Percentiles rank a stretch among this genome's conserved stretches.
Evolutionary conservation across 2,888 invertebrate species (phyloP).

Genomic region (Harmothoe impar): DNA sequence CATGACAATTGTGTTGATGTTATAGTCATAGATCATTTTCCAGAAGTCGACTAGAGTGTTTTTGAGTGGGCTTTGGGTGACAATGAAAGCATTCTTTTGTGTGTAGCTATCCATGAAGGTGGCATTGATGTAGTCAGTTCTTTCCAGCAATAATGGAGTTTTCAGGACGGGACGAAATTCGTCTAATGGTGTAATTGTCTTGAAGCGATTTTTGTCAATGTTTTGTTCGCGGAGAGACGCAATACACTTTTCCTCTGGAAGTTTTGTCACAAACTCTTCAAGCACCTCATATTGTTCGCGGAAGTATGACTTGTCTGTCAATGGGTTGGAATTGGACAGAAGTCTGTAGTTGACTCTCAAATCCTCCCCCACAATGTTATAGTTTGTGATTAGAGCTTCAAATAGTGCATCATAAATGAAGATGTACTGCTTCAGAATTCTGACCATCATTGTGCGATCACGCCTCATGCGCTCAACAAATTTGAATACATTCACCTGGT

Average conservation of each 20-base stretch:
- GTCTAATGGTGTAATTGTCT: slow-evolving; percentile 78
- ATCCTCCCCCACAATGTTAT: slow-evolving; percentile 76
- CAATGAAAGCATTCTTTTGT: slow-evolving; percentile 76
- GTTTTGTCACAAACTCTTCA: slow-evolving; percentile 74
- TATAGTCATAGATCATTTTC: slow-evolving; percentile 81
- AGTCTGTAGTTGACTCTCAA: slow-evolving; percentile 75
- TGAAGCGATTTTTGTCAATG: slow-evolving; percentile 78
- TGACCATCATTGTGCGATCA: slow-evolving; percentile 80
- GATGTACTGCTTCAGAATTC: slow-evolving; percentile 81
- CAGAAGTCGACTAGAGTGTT: slow-evolving; percentile 82
- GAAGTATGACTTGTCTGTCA: slow-evolving; percentile 76
- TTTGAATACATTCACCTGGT: slow-evolving; percentile 79
- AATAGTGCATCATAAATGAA: slow-evolving; percentile 82
- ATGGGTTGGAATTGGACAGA: slow-evolving; percentile 70
- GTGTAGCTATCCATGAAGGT: slow-evolving; percentile 80
- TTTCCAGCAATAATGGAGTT: slow-evolving; percentile 73
- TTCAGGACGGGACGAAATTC: slow-evolving; percentile 72
- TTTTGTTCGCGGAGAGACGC: slow-evolving; percentile 75
- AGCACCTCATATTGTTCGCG: slow-evolving; percentile 79
- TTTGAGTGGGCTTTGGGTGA: slow-evolving; percentile 82
- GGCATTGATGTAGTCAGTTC: slow-evolving; percentile 82
- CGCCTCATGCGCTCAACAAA: slow-evolving; percentile 78
- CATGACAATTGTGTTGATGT: slow-evolving; percentile 79
- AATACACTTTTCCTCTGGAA: slow-evolving; percentile 71
- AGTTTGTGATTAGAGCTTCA: slow-evolving; percentile 79